Conservation (phyloP, 2,888 invertebrate genomes). For the Clepsis dumicolana region DNA sequence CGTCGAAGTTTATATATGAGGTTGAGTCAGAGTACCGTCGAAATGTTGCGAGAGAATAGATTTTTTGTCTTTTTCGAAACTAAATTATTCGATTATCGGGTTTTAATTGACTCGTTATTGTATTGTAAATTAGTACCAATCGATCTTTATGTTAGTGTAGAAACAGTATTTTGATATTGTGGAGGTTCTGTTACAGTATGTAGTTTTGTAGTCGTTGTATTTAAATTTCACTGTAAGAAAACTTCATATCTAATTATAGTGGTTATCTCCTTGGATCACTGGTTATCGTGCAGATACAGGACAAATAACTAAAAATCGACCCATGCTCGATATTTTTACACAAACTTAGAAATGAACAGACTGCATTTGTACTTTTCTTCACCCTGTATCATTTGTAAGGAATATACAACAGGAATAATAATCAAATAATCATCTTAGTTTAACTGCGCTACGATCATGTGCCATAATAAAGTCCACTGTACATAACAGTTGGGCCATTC, state of each 20-base stretch:
- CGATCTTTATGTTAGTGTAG: slow-evolving; percentile 72
- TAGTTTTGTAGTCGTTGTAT: slow-evolving; percentile 78
- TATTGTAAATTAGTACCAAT: slow-evolving; percentile 72
- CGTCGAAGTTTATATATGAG: too few species aligned
- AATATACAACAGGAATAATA: slow-evolving; percentile 37
- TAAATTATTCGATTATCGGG: slow-evolving; percentile 67
- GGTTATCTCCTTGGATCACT: slow-evolving; percentile 50
- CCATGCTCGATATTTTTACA: slow-evolving; percentile 23
- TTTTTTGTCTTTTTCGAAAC: slow-evolving; percentile 70
- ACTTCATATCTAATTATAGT: slow-evolving; percentile 47
- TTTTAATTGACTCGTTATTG: slow-evolving; percentile 67
- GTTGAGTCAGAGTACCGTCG: too few species aligned
- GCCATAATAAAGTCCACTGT: slow-evolving; percentile 70
- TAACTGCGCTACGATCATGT: slow-evolving; percentile 66
- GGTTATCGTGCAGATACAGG: slow-evolving; percentile 41
- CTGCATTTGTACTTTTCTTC: slow-evolving; percentile 35
- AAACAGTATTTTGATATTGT: slow-evolving; percentile 80
- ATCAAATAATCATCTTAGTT: slow-evolving; percentile 14
- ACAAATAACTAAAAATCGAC: slow-evolving; percentile 16
- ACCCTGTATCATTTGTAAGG: slow-evolving; percentile 38
- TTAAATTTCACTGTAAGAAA: slow-evolving; percentile 70
- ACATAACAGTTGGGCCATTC: slow-evolving; percentile 67
- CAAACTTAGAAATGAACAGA: slow-evolving; percentile 1
- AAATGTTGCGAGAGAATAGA: slow-evolving; percentile 52
- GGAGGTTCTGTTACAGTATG: slow-evolving; percentile 73